Conservation (phyloP, 2,797 vertebrate genomes). For the Ctenosaura bakeri region DNA sequence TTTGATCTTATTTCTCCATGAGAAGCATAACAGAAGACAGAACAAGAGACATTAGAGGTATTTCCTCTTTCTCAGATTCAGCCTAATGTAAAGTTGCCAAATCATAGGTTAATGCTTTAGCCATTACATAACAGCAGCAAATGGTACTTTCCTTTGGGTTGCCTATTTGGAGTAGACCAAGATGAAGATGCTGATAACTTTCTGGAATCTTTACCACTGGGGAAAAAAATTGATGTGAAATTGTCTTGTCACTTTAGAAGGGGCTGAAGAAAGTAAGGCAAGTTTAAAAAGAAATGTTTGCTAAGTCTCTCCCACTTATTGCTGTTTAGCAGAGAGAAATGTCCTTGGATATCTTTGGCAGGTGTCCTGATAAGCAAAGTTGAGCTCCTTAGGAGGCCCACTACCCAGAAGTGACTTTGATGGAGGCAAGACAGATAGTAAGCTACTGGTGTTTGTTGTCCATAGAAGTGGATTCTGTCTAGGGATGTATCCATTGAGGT, state of each 20-base stretch:
- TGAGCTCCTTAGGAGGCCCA: not conserved
- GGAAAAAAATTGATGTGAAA: not conserved
- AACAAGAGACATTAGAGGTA: not conserved
- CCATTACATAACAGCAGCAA: not conserved
- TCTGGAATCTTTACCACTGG: not conserved
- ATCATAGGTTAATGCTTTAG: not conserved
- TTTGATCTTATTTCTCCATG: not conserved
- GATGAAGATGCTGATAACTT: too few relatives aligned
- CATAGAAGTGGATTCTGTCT: not conserved
- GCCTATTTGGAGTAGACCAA: not conserved
- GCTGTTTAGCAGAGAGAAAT: not conserved
- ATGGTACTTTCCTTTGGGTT: not conserved
- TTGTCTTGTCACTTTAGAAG: not conserved
- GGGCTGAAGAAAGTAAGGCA: not conserved
- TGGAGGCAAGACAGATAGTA: not conserved
- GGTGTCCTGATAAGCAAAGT: not conserved
- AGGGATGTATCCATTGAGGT: not conserved
- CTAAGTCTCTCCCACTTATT: not conserved
- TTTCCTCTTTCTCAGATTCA: not conserved
- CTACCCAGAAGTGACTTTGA: not conserved
- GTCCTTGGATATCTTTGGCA: not conserved
- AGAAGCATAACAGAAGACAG: not conserved
- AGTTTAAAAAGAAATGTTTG: not conserved
- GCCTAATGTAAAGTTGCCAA: not conserved
- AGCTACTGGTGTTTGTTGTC: not conserved